Conservation (phyloP, 2,888 invertebrate species). For the Argynnis bischoffii region DNA sequence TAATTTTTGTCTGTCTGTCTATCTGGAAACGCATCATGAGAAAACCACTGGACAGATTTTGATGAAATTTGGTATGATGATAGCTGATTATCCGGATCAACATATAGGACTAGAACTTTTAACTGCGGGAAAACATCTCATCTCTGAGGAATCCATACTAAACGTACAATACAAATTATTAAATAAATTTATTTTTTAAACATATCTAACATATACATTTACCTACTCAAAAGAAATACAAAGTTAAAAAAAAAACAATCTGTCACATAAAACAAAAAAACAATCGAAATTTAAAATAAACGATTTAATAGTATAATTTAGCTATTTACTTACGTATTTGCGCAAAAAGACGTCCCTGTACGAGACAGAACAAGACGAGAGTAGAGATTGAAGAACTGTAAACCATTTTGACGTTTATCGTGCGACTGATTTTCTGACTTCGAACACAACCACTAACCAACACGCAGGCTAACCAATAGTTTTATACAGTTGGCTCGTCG, state of each 20-base stretch:
- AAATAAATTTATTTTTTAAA: too few relatives aligned
- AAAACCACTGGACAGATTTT: too few relatives aligned
- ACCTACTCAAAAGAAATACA: background rate
- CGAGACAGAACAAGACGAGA: conserved; percentile 50
- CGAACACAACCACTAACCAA: conserved; percentile 34
- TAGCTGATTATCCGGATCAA: too few relatives aligned
- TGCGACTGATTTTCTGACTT: conserved; percentile 29
- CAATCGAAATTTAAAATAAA: background rate
- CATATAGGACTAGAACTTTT: too few relatives aligned
- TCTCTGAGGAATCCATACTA: too few relatives aligned
- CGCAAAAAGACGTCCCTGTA: conserved; percentile 50
- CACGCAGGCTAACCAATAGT: conserved; percentile 38
- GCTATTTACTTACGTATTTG: conserved; percentile 52
- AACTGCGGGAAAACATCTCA: too few relatives aligned
- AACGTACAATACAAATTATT: too few relatives aligned
- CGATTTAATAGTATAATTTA: conserved; percentile 5
- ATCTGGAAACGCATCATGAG: too few relatives aligned
- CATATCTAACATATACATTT: background rate
- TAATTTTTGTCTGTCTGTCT: too few relatives aligned
- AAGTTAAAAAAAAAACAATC: background rate
- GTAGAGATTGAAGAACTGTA: conserved; percentile 42
- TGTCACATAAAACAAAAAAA: too few relatives aligned
- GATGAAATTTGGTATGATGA: too few relatives aligned
- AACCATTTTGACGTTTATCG: conserved; percentile 43
- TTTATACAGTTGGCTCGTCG: conserved; percentile 46